A percentile compares a stretch with the other conserved stretches of the same genome.
These are phyloP conservation scores for Austrofundulus limnaeus DNA, from an alignment of 2,113 vertebrate species.

Conservation along the genomic window DNA sequence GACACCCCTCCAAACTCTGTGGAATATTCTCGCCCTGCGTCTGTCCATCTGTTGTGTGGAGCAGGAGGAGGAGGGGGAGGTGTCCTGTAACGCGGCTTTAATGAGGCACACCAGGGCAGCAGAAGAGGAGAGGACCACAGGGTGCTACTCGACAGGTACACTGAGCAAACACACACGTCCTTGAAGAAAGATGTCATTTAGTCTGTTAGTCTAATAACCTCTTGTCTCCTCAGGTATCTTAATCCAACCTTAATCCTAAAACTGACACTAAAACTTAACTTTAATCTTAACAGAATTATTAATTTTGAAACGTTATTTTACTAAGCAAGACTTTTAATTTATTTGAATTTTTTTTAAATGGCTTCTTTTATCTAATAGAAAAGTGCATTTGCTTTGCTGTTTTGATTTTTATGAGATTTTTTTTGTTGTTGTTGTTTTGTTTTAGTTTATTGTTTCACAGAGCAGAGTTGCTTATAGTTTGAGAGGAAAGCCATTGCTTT, in stretches of 20 bases:
- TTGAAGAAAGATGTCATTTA: neutral
- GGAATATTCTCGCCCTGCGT: conserved; percentile 63
- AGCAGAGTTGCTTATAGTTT: too few species aligned
- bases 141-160: conserved; percentile 50
- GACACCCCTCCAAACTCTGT: conserved; percentile 54
- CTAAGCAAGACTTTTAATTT: too few species aligned
- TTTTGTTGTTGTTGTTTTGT: too few species aligned
- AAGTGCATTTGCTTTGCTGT: neutral
- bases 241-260: conserved; percentile 37
- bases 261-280: conserved; percentile 2
- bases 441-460: too few species aligned
- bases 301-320: too few species aligned
- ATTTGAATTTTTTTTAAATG: too few species aligned
- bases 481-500: too few species aligned
- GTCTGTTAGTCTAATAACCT: conserved; percentile 15
- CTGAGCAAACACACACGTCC: conserved; percentile 33
- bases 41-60: conserved; percentile 65
- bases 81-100: conserved; percentile 67
- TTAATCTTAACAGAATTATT: too few species aligned
- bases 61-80: conserved; percentile 50
- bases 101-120: conserved; percentile 55
- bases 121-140: conserved; percentile 46
- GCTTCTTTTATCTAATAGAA: too few species aligned
- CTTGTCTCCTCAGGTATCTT: neutral
- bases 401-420: too few species aligned